Conservation (phyloP, 1,140 invertebrate genomes). For the Popillia japonica region DNA sequence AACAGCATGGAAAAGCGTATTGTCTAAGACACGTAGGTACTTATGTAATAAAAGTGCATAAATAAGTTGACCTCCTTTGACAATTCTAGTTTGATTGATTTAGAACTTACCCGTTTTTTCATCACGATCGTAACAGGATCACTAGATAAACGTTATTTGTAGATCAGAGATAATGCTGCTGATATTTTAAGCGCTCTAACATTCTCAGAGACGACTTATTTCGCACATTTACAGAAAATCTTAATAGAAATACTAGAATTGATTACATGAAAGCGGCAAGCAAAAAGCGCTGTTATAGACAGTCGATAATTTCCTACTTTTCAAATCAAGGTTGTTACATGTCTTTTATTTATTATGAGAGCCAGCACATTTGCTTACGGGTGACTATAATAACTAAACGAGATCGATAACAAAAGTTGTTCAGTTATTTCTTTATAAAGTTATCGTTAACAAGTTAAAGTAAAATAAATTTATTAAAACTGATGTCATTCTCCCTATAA, state of each 20-base stretch:
- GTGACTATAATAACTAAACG: not conserved
- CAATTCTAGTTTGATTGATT: not conserved
- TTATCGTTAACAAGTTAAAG: no score
- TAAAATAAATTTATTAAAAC: no score
- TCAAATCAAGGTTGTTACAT: slow-evolving; percentile 23
- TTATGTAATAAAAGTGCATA: not conserved
- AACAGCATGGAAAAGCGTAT: no score
- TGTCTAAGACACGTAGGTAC: no score
- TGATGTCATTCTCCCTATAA: no score
- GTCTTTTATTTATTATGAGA: slow-evolving; percentile 29
- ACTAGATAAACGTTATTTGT: not conserved
- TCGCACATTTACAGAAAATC: slow-evolving; percentile 5
- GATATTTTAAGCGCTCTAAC: not conserved
- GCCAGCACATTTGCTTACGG: not conserved
- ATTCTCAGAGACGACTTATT: not conserved
- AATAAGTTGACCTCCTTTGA: not conserved
- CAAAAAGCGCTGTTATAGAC: not conserved
- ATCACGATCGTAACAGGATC: not conserved
- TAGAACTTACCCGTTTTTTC: not conserved
- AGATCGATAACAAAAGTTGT: not conserved
- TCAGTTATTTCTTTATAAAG: not conserved
- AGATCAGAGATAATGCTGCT: not conserved
- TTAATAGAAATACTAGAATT: not conserved
- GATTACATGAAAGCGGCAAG: slow-evolving; percentile 7
- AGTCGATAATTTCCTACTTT: slow-evolving; percentile 25